Conservation (phyloP, 1,140 invertebrate genomes). For the Protaetia brevitarsis region DNA sequence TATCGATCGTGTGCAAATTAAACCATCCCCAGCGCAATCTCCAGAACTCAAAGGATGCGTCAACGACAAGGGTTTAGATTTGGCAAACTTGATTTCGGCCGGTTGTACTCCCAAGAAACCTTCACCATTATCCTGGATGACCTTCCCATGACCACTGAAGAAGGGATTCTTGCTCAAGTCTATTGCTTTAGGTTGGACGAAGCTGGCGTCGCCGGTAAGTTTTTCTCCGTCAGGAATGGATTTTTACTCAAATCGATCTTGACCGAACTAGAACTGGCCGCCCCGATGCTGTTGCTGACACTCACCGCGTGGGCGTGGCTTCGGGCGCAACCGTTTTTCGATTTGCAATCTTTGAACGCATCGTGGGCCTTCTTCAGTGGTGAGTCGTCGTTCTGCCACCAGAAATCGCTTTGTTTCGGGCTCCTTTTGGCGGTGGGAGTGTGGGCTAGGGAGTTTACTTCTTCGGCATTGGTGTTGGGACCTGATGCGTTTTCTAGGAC, state of each 20-base stretch:
- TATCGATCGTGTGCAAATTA: neutral
- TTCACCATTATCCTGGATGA: neutral
- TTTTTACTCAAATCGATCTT: slow-evolving; percentile 22
- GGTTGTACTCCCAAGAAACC: slow-evolving; percentile 28
- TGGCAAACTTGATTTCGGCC: neutral
- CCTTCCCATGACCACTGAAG: slow-evolving; percentile 17
- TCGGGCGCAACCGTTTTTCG: slow-evolving; percentile 33
- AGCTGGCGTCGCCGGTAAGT: neutral
- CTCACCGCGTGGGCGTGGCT: neutral
- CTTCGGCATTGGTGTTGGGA: slow-evolving; percentile 30
- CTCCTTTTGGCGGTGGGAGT: neutral
- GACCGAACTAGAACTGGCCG: too few relatives aligned
- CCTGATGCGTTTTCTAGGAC: slow-evolving; percentile 32
- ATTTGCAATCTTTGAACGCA: slow-evolving; percentile 41
- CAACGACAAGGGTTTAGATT: neutral
- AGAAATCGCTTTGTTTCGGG: slow-evolving; percentile 46
- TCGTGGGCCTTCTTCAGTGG: slow-evolving; percentile 52
- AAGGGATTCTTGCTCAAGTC: slow-evolving; percentile 22
- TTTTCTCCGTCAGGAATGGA: slow-evolving; percentile 32
- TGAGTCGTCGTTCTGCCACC: slow-evolving; percentile 55
- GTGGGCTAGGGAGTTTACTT: neutral
- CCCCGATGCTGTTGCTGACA: neutral
- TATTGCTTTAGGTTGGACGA: neutral
- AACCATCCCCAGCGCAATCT: neutral
- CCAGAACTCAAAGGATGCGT: neutral